Base-by-base conservation (phyloP, 2,113 vertebrate species). In the Hippoglossus stenolepis region DNA sequence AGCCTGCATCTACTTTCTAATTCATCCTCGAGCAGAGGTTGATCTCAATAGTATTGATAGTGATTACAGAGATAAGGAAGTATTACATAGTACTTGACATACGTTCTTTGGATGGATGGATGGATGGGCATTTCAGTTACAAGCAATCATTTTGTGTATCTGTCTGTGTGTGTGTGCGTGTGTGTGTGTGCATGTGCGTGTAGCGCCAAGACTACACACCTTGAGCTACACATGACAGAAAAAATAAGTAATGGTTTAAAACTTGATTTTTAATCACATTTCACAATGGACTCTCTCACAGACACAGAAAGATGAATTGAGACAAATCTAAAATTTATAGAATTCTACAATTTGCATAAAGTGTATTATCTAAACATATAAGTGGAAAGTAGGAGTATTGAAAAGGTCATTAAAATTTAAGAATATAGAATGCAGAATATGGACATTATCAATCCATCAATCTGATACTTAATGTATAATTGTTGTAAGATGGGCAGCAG, bases 251-350 rank as follows among this genome's bases (percentile, higher is more conserved):
- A 96, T 94, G 94, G 92, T 93, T 94, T 84, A 93, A 93, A 93
- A 92, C 67, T 83, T 78, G 70, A 81, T 92, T 94, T 49, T 94
- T 95, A 96, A 91, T 96, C 93, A 93, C 88, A 95, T 94, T 92
- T 95, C 84, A 91, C 93, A 77, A 90, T 92, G 87, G 71, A 90
- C 91, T 93, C 93, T 85, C 87, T 71, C 90, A 93, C 90, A 93
- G 80, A 94, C 91, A 90, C 79, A 82, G 85, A 90, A 89, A 95
- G 96, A 97, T 95, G 93, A 95, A 97, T 96, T 92, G 94, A 95
- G 95, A 96, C 91, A 95, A 96, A 98, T 98, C 94, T 96, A 97
- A 99, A 97, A 98, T 98, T 96, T 97, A 98, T 97, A 96, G 96
- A 97, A 98, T 94, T 93, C 65, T 88, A 91, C 73, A 84, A 97